Base-by-base conservation (phyloP, 2,113 vertebrate genomes). In the Apteryx owenii region DNA sequence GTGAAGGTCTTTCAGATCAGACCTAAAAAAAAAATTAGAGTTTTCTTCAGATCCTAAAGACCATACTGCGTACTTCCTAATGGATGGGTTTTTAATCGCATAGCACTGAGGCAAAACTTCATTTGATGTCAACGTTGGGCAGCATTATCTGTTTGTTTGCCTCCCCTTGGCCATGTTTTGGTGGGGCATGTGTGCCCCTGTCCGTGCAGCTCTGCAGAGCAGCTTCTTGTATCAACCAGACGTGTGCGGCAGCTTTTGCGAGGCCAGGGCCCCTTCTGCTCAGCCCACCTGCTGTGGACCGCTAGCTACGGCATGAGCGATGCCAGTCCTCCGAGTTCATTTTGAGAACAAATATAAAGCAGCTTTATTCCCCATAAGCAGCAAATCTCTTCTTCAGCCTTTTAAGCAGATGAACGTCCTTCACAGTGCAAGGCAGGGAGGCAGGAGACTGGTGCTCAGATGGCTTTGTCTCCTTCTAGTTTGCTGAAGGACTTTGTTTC, bases 1-100 rank as follows among this genome's bases (percentile, higher is more conserved):
- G 0, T 26, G 7, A 50, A 40, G 31, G 4, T 16, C 66, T 70
- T 77, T 53, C 3, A 21, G n/a, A 10, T 22, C 50, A 75, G 75
- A 78, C 21, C 29, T 22, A 8, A n/a, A 13, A 54, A 73, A 44
- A 73, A 42, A 10, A 33, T 21, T 1, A 21, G 1, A 29, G 51
- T 26, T 66, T 66, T 70, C 22, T 20, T 36, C 26, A 15, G 20
- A 51, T 2, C 36, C 42, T 69, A 11, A 50, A 78, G 68, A 69
- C 28, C 72, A 44, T 1, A 0, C 26, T 31, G 29, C 29, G 6
- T 2, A 13, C 16, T 44, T n/a, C 10, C 23, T 28, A 28, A 53
- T 21, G 60, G n/a, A 26, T 0, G 1, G 33, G 6, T 54, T 65
- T 26, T 29, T 60, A n/a, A 36, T 8, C 38, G 11, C 0, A 0